Evolutionary conservation across 1,140 invertebrate species (phyloP).

Genomic region (Leptinotarsa defecta): DNA sequence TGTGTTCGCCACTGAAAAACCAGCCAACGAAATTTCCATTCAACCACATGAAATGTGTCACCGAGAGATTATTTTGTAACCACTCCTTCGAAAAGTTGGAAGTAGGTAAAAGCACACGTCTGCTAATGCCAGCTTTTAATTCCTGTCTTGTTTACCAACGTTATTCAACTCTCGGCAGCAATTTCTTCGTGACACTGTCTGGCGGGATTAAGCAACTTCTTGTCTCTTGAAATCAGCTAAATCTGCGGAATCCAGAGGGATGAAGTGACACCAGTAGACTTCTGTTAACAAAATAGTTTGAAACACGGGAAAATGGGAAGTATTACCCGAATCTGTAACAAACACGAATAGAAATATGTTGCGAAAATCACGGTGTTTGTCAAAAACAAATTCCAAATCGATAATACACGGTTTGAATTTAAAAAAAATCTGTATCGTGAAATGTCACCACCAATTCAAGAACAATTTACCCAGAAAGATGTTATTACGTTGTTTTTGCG

Average conservation of each 20-base stretch:
- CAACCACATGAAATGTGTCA: no score
- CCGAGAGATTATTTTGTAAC: no score
- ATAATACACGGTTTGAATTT: not conserved
- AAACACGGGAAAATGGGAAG: not conserved
- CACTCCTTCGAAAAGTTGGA: no score
- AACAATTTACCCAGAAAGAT: no score
- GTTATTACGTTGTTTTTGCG: no score
- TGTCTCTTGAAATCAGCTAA: slow-evolving; percentile 1
- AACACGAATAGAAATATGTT: not conserved
- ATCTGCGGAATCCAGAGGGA: not conserved
- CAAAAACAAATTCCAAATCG: no score
- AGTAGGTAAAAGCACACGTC: not conserved
- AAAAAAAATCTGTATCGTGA: not conserved
- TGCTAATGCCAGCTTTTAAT: not conserved
- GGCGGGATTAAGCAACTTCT: not conserved
- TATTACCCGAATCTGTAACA: not conserved
- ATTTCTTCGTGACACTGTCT: not conserved
- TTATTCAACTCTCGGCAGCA: slow-evolving; percentile 2
- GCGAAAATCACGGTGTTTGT: no score
- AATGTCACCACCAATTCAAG: no score
- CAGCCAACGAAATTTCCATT: no score
- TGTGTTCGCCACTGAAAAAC: no score
- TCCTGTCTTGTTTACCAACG: not conserved
- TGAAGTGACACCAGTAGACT: not conserved
- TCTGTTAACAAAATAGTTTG: not conserved